These are phyloP conservation scores for Poeciliopsis occidentalis DNA, from an alignment of 2,113 vertebrate genomes.

Conservation along the genomic window DNA sequence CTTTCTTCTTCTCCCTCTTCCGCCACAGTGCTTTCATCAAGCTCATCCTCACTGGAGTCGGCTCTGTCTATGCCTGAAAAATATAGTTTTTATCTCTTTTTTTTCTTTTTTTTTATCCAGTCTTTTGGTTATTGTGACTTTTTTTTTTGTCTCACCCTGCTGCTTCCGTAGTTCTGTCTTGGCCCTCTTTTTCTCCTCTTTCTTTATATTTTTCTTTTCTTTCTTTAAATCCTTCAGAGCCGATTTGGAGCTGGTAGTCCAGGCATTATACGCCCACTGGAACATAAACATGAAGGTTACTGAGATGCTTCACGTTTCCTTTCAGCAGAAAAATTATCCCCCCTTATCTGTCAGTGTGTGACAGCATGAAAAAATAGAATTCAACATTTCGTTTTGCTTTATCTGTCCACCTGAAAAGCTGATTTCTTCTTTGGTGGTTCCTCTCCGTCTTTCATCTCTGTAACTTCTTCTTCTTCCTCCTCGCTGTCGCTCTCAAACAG, in stretches of 20 bases:
- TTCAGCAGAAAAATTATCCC: too few relatives aligned
- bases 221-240: slow-evolving; percentile 77
- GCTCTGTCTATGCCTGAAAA: too few relatives aligned
- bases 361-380: too few relatives aligned
- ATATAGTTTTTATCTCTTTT: too few relatives aligned
- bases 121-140: background rate
- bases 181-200: slow-evolving; percentile 58
- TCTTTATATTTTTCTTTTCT: slow-evolving; percentile 68
- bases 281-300: background rate
- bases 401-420: slow-evolving; percentile 79
- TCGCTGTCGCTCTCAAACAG: slow-evolving; percentile 80
- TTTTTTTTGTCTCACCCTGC: slow-evolving; percentile 61
- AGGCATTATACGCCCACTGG: slow-evolving; percentile 81
- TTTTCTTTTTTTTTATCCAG: too few relatives aligned
- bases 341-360: too few relatives aligned
- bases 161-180: slow-evolving; percentile 52
- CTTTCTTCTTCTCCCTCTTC: slow-evolving; percentile 56
- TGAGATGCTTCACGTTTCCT: too few relatives aligned
- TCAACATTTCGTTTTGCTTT: too few relatives aligned
- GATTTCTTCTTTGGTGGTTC: slow-evolving; percentile 71
- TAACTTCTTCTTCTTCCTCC: slow-evolving; percentile 70
- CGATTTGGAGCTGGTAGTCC: slow-evolving; percentile 75
- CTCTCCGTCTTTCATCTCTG: slow-evolving; percentile 66
- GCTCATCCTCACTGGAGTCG: slow-evolving; percentile 70
- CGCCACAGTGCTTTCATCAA: slow-evolving; percentile 53